Evolutionary conservation across 2,113 vertebrate species (phyloP).

Genomic region (Sakesphorus luctuosus): DNA sequence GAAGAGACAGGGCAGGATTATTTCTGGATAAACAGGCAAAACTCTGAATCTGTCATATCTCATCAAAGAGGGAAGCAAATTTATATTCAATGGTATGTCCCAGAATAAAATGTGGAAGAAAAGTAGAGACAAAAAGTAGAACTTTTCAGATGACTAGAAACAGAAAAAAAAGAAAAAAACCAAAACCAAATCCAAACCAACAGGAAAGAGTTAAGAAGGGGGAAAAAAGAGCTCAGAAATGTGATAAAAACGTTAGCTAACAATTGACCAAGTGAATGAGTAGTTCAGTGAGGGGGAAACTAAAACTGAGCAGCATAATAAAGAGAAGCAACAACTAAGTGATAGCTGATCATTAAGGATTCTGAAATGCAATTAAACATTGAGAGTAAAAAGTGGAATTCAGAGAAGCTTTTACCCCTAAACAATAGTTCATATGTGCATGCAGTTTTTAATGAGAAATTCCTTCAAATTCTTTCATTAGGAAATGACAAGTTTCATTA

Average conservation of each 20-base stretch:
- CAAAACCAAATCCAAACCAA: too few species aligned
- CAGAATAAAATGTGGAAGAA: neutral
- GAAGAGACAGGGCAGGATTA: neutral
- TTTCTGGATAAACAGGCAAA: neutral
- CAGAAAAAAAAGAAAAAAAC: neutral
- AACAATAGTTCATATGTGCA: neutral
- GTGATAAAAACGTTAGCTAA: neutral
- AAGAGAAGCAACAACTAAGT: neutral
- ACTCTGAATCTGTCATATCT: neutral
- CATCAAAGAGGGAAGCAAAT: neutral
- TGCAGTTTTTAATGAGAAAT: constrained; percentile 25
- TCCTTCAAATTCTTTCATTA: neutral
- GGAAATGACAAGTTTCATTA: constrained; percentile 32
- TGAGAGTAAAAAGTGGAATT: neutral
- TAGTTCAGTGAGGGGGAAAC: neutral
- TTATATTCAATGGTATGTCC: neutral
- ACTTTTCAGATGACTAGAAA: neutral
- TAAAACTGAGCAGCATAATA: neutral
- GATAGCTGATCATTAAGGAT: neutral
- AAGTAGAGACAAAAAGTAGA: neutral
- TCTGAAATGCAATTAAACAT: neutral
- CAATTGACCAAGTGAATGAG: neutral
- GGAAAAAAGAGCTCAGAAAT: neutral
- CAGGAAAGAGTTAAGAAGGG: neutral
- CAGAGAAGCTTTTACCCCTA: neutral